These are phyloP conservation scores for Manduca sexta DNA, from an alignment of 1,140 invertebrate species.

Conservation along the genomic window DNA sequence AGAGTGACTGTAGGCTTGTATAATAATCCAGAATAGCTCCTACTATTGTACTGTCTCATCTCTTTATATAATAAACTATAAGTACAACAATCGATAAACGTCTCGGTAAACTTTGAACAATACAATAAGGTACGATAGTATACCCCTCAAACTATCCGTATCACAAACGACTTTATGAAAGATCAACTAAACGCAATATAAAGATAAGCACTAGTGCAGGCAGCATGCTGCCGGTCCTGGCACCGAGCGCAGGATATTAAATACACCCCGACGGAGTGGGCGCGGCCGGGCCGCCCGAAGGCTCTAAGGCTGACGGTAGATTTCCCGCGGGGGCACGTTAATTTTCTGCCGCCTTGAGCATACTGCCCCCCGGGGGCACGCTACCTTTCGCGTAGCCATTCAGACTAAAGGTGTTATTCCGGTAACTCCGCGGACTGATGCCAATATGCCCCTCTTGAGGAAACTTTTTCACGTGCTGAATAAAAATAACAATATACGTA, in stretches of 20 bases:
- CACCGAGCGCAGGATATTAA: constrained; percentile 35
- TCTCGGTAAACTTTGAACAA: too few species aligned
- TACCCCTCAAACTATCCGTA: too few species aligned
- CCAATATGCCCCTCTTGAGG: constrained; percentile 47
- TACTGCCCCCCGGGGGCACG: constrained; percentile 75
- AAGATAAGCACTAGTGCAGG: too few species aligned
- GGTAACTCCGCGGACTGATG: constrained; percentile 49
- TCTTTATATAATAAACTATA: too few species aligned
- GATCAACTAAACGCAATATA: too few species aligned
- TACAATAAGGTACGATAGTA: too few species aligned
- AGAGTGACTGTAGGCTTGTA: too few species aligned
- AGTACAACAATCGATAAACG: too few species aligned
- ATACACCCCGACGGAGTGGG: constrained; percentile 58
- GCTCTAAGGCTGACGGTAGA: constrained; percentile 72
- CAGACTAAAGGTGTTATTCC: constrained; percentile 72
- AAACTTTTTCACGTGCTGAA: constrained; percentile 40
- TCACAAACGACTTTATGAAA: too few species aligned
- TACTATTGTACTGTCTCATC: too few species aligned
- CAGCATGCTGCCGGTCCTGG: too few species aligned
- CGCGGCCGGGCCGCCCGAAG: constrained; percentile 38
- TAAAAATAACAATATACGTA: constrained; percentile 29
- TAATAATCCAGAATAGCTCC: too few species aligned
- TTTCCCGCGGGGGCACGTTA: constrained; percentile 78
- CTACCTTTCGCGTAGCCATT: constrained; percentile 70
- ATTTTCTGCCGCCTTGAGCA: constrained; percentile 83